Evolutionary conservation across 37 sponge, comb jelly and placozoan genomes (phyloP).

Genomic region (Ephydatia muelleri): DNA sequence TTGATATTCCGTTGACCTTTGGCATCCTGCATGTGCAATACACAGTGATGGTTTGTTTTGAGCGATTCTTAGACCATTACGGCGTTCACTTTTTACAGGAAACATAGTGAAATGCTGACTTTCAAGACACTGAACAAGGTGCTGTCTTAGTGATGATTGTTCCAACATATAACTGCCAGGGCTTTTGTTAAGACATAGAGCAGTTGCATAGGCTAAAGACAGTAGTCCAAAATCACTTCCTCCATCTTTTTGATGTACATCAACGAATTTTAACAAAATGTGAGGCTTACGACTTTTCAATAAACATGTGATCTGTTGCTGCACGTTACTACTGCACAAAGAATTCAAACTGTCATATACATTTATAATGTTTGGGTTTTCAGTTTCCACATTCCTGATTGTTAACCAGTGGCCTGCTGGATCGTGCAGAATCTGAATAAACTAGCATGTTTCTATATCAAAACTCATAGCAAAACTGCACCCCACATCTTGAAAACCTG

Average conservation of each 20-base stretch:
- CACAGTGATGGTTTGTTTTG: too few relatives aligned
- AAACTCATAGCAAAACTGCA: not conserved
- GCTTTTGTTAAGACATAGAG: not conserved
- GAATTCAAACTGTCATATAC: too few relatives aligned
- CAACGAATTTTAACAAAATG: not conserved
- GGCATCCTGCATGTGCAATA: too few relatives aligned
- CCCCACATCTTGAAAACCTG: slow-evolving; percentile 4
- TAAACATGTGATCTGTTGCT: not conserved
- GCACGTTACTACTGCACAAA: not conserved
- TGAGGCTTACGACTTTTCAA: not conserved
- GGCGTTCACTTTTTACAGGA: not conserved
- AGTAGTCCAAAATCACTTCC: slow-evolving; percentile 13
- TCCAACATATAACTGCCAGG: slow-evolving; percentile 5
- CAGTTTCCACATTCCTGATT: slow-evolving; percentile 3
- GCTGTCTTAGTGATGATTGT: not conserved
- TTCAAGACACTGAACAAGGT: slow-evolving; percentile 5
- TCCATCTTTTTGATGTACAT: slow-evolving; percentile 4
- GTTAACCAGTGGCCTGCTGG: not conserved
- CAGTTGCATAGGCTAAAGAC: slow-evolving; percentile 5
- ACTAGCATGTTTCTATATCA: not conserved
- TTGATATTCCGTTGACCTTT: too few relatives aligned
- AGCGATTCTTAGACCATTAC: not conserved
- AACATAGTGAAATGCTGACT: not conserved
- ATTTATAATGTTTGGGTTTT: not conserved
- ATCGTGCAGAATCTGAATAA: slow-evolving; percentile 14